Evolutionary conservation across 2,888 invertebrate species (phyloP), one percentile per base, ranked within the genome.

Genomic region (Macrostomum cliftonense): DNA sequence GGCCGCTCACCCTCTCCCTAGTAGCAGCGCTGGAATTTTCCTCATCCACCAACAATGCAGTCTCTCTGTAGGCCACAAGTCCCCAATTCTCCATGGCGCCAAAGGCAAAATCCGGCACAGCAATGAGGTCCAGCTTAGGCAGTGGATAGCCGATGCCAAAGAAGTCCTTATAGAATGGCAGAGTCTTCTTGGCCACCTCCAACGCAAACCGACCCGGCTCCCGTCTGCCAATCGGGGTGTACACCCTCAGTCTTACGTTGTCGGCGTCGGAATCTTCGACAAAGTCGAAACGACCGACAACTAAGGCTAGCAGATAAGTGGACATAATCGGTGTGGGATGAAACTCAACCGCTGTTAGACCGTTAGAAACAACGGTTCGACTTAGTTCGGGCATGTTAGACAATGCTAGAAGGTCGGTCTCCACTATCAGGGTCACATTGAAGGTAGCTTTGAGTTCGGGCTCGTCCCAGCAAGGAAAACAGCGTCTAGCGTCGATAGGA

Each of bases 41-140:
- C 1, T 83, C 81, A 72, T 95, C 93, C 4, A 88, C 83, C 37
- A 93, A 73, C 1, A 93, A 75, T 57, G 83, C 83, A 7, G 83
- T 83, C 68, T 93, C 91, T 53, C 91, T 78, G 64, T 84, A 87
- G n/a, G 86, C 87, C 36, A 87, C 82, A 20, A 87, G 72, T 9
- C 93, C 95, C 93, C 93, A 95, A 71, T 95, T 95, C 71, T 93
- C 91, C 91, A 93, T 93, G 49, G 93, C 91, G 57, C 87, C 83
- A 54, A 49, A 42, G 55, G 40, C 13, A 5, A 40, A 9, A 9
- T 93, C 93, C 2, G 89, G 82, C 62, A 95, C 84, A 12, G 93
- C 91, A 60, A 95, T 86, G 49, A 93, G 76, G 72, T 95, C 95
- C 70, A 91, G 83, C 71, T 95, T 95, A 17, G 91, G 89, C 55